These are phyloP conservation scores for Carettochelys insculpta DNA, from an alignment of 2,113 vertebrate genomes.

Conservation along the genomic window DNA sequence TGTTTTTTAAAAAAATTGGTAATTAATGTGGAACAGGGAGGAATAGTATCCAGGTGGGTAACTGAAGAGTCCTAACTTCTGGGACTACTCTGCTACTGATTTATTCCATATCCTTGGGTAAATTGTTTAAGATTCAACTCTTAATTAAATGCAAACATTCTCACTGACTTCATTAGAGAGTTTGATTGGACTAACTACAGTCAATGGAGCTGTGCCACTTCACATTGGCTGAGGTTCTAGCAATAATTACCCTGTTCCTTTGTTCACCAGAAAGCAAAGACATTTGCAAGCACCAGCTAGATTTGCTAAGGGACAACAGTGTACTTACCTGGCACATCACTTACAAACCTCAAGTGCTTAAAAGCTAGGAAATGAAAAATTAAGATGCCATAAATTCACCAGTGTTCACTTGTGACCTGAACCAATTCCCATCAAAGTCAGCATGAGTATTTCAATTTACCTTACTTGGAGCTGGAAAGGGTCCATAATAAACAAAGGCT, in stretches of 20 bases:
- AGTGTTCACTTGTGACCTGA: slow-evolving; percentile 14
- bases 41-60: neutral
- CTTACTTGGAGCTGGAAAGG: slow-evolving; percentile 26
- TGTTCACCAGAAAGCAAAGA: slow-evolving; percentile 26
- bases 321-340: slow-evolving; percentile 34
- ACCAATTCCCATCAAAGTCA: slow-evolving; percentile 29
- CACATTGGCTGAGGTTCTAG: neutral
- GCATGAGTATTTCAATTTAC: slow-evolving; percentile 13
- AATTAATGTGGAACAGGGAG: neutral
- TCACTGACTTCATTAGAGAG: slow-evolving; percentile 17
- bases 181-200: slow-evolving; percentile 15
- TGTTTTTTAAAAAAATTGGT: neutral
- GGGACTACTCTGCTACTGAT: neutral
- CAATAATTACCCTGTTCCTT: neutral
- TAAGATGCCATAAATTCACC: slow-evolving; percentile 55
- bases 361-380: slow-evolving; percentile 64
- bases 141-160: neutral
- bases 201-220: slow-evolving; percentile 2
- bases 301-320: slow-evolving; percentile 47
- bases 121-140: neutral
- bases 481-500: slow-evolving; percentile 48
- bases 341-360: slow-evolving; percentile 52
- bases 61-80: neutral
- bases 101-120: neutral
- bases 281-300: slow-evolving; percentile 37